Evolutionary conservation across 2,113 vertebrate genomes (phyloP).

Genomic region (Baryphthengus martii): DNA sequence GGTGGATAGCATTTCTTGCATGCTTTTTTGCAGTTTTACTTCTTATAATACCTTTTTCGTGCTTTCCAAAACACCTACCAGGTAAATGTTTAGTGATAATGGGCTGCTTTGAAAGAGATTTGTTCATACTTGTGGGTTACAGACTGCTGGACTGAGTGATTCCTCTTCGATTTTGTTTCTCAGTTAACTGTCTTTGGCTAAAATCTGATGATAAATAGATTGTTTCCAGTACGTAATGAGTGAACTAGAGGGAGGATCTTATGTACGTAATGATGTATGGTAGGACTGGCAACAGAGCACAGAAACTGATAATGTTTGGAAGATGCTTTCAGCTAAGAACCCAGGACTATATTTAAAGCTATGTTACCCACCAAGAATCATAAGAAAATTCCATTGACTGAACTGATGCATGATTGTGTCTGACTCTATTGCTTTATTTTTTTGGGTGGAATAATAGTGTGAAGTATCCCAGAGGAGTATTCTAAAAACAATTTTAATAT

Average conservation of each 20-base stretch:
- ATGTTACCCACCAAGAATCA: not conserved
- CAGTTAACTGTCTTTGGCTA: not conserved
- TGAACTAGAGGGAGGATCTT: not conserved
- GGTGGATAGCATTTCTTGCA: conserved; percentile 82
- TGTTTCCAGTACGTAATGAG: not conserved
- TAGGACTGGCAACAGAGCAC: not conserved
- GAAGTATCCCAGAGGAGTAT: not conserved
- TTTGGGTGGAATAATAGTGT: not conserved
- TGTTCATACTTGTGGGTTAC: not conserved
- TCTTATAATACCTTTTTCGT: conserved; percentile 77
- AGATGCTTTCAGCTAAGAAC: not conserved
- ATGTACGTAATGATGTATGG: fast-evolving
- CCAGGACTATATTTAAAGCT: not conserved
- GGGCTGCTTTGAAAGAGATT: not conserved
- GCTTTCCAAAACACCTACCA: conserved; percentile 81
- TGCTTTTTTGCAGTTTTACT: conserved; percentile 69
- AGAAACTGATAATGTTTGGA: not conserved
- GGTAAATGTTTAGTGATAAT: conserved; percentile 57
- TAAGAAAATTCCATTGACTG: not conserved
- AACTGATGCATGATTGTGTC: not conserved
- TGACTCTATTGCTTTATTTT: not conserved
- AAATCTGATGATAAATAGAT: not conserved
- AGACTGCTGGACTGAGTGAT: not conserved
- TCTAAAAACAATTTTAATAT: not conserved
- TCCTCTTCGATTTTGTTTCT: not conserved